A percentile compares a stretch with the other conserved stretches of the same genome.
These are phyloP conservation scores for Mormyrops attenuatus DNA, from an alignment of 2,797 vertebrate species.

Conservation along the genomic window DNA sequence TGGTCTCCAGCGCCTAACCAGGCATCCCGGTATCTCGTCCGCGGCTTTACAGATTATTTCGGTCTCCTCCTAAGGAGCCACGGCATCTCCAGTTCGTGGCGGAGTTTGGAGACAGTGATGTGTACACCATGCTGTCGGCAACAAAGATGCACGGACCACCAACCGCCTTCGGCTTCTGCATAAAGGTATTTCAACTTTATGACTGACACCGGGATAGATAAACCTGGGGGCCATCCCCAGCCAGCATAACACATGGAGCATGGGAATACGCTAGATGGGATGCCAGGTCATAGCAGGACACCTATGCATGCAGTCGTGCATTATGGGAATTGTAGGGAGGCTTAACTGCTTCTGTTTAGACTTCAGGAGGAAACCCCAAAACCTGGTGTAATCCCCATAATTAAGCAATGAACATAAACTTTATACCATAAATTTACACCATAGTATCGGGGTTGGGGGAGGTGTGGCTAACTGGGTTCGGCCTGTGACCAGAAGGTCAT, in stretches of 20 bases:
- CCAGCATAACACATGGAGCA: neutral
- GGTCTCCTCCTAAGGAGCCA: slow-evolving; percentile 70
- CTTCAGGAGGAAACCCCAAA: neutral
- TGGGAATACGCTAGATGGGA: neutral
- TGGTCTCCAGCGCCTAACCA: neutral
- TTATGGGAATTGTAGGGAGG: neutral
- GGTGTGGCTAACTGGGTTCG: neutral
- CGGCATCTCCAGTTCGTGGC: slow-evolving; percentile 93
- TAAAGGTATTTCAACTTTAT: slow-evolving; percentile 74
- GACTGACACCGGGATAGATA: neutral
- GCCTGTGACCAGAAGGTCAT: neutral
- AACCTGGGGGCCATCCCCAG: neutral
- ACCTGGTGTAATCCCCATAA: neutral
- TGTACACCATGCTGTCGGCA: slow-evolving; percentile 78
- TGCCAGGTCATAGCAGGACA: neutral
- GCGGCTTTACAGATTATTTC: neutral
- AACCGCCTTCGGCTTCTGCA: slow-evolving; percentile 84
- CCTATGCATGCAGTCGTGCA: neutral
- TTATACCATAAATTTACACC: neutral
- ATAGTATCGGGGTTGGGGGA: neutral
- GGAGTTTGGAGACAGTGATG: slow-evolving; percentile 85
- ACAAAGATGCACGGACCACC: slow-evolving; percentile 84
- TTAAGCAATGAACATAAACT: neutral
- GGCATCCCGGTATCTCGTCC: neutral
- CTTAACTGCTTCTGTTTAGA: neutral